These are phyloP conservation scores for Cylindroiulus punctatus DNA, from an alignment of 2,888 invertebrate species.

Conservation along the genomic window DNA sequence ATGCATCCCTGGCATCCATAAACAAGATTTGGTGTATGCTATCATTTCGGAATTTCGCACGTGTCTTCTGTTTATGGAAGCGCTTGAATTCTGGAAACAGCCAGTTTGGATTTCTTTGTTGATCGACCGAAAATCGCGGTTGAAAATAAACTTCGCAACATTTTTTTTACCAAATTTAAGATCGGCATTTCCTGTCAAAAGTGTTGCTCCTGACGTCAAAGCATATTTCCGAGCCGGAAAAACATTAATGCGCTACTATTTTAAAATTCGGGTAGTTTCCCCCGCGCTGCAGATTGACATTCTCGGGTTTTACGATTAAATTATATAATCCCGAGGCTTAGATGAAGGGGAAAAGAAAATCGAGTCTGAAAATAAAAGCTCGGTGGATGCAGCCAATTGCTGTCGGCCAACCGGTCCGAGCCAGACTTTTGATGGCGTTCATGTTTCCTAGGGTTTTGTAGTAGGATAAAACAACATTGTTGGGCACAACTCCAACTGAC, in stretches of 20 bases:
- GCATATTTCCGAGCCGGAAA: not conserved
- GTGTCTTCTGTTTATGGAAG: not conserved
- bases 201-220: not conserved
- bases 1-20: too few species aligned
- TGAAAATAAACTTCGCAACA: not conserved
- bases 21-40: not conserved
- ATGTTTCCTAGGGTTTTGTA: not conserved
- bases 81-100: not conserved
- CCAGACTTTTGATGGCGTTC: not conserved
- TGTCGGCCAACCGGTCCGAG: not conserved
- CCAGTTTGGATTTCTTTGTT: not conserved
- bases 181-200: constrained; percentile 31
- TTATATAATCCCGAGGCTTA: not conserved
- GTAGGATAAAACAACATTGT: not conserved
- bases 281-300: not conserved
- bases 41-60: not conserved
- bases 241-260: constrained; percentile 17
- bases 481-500: not conserved
- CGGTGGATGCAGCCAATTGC: not conserved
- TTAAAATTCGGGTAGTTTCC: not conserved
- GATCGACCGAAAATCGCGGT: not conserved
- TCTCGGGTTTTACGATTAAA: constrained; percentile 8
- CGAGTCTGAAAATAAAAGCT: not conserved
- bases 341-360: not conserved
- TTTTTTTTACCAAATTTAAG: not conserved